Evolutionary conservation across 2,797 vertebrate genomes (phyloP).

Genomic region (Leucoraja ocellata): DNA sequence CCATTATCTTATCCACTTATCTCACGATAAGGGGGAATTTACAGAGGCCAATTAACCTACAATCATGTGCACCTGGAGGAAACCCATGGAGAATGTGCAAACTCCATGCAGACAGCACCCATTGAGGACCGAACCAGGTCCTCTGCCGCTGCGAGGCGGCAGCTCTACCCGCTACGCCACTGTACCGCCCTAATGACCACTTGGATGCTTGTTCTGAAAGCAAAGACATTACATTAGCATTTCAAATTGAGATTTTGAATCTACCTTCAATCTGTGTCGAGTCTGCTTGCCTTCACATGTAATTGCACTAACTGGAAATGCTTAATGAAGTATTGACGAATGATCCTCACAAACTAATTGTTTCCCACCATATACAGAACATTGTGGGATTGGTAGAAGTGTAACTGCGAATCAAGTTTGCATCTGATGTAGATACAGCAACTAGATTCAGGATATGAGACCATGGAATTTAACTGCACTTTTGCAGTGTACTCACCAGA

Average conservation of each 20-base stretch:
- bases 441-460: background rate
- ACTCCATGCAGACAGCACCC: too few species aligned
- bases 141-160: too few species aligned
- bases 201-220: background rate
- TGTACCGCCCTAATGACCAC: background rate
- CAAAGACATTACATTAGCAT: background rate
- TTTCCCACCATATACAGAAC: background rate
- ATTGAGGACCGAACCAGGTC: too few species aligned
- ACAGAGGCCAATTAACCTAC: too few species aligned
- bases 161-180: too few species aligned
- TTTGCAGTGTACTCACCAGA: background rate
- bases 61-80: too few species aligned
- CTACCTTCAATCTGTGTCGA: background rate
- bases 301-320: background rate
- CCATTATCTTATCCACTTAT: too few species aligned
- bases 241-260: background rate
- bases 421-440: background rate
- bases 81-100: too few species aligned
- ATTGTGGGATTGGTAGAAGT: background rate
- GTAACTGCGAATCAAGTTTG: background rate
- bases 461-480: background rate
- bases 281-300: background rate
- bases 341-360: background rate
- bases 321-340: background rate
- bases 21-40: too few species aligned